phyloP scores from a whole-genome alignment of 2,888 invertebrate genomes.

The Chymomyza procnemis region DNA sequence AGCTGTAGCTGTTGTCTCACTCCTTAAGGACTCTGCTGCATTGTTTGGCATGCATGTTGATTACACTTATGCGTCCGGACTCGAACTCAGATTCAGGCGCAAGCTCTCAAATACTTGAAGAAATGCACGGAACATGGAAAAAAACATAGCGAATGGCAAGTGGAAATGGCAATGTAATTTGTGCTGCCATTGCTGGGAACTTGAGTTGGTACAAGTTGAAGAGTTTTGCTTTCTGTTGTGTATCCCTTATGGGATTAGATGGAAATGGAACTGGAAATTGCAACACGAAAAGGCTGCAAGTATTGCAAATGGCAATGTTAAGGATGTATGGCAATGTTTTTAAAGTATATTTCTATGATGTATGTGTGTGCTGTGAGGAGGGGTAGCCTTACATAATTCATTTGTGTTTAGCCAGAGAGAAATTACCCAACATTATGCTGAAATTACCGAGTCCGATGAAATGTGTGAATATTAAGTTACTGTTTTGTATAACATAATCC shows the following conservation, averaged over 20 bases:
- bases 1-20: not conserved
- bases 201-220: not conserved
- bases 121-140: slow-evolving; percentile 1
- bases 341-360: too few relatives aligned
- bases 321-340: too few relatives aligned
- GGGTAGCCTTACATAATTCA: not conserved
- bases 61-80: slow-evolving; percentile 54
- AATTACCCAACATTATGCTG: not conserved
- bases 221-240: slow-evolving; percentile 22
- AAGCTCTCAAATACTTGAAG: slow-evolving; percentile 45
- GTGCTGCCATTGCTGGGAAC: slow-evolving; percentile 34
- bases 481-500: not conserved
- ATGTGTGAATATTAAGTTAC: not conserved
- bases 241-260: slow-evolving; percentile 43
- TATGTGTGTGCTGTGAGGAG: too few relatives aligned
- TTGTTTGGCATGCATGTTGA: slow-evolving; percentile 53
- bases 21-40: slow-evolving; percentile 15
- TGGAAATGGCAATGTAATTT: slow-evolving; percentile 71
- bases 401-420: not conserved
- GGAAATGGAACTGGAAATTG: slow-evolving; percentile 28
- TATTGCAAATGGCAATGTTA: too few relatives aligned
- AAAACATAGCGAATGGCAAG: slow-evolving; percentile 1
- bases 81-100: slow-evolving; percentile 37
- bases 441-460: not conserved
- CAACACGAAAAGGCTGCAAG: not conserved